These are phyloP conservation scores for Cotesia vestalis DNA, from an alignment of 1,140 invertebrate genomes.

Conservation along the genomic window DNA sequence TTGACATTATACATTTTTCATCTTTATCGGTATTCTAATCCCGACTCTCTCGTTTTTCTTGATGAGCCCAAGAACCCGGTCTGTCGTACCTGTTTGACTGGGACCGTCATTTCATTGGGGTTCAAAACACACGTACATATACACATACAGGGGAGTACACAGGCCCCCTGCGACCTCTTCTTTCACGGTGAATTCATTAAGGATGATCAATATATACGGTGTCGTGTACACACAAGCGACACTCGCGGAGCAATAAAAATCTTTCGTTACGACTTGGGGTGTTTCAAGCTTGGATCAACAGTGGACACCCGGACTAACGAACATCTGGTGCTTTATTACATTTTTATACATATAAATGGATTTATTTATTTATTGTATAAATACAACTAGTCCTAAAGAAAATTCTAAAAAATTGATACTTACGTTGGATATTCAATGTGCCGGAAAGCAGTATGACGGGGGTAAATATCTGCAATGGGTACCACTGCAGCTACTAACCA, in stretches of 20 bases:
- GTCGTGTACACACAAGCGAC: slow-evolving; percentile 12
- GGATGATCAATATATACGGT: slow-evolving; percentile 14
- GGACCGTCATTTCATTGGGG: slow-evolving; percentile 8
- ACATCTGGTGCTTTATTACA: slow-evolving; percentile 26
- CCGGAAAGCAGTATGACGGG: slow-evolving; percentile 91
- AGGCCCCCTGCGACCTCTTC: slow-evolving; percentile 27
- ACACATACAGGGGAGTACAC: too few species aligned
- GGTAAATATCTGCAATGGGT: slow-evolving; percentile 95
- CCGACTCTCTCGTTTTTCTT: not conserved
- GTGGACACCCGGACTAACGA: slow-evolving; percentile 23
- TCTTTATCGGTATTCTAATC: slow-evolving; percentile 11
- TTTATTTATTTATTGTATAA: too few species aligned
- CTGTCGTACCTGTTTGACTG: slow-evolving; percentile 33
- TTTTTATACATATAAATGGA: not conserved
- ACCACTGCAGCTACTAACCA: slow-evolving; percentile 94
- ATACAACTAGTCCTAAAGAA: slow-evolving; percentile 34
- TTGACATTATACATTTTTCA: slow-evolving; percentile 3
- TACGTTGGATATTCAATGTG: slow-evolving; percentile 96
- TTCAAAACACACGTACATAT: not conserved
- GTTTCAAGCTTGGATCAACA: too few species aligned
- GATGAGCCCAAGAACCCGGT: not conserved
- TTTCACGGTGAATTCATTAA: slow-evolving; percentile 29
- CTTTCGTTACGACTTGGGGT: slow-evolving; percentile 20
- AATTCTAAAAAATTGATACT: slow-evolving; percentile 58
- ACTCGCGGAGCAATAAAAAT: slow-evolving; percentile 18